Evolutionary conservation across 2,113 vertebrate species (phyloP).

Genomic region (Indri indri): DNA sequence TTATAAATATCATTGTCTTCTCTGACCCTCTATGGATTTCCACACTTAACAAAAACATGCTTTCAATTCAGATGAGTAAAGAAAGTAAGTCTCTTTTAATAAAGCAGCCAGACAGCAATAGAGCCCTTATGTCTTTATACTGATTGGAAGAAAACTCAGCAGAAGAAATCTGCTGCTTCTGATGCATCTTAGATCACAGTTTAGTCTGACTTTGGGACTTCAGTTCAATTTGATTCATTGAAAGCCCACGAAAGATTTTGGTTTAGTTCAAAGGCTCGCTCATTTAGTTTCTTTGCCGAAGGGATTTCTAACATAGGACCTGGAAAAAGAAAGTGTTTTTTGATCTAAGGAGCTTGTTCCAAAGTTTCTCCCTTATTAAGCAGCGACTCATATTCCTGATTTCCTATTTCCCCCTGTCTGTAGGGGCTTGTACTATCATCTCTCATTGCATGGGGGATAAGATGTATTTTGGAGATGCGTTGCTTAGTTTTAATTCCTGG

Average conservation of each 20-base stretch:
- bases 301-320: background rate
- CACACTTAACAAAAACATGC: background rate
- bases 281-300: background rate
- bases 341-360: background rate
- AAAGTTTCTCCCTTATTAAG: background rate
- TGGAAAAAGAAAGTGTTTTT: background rate
- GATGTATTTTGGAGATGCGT: background rate
- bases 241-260: background rate
- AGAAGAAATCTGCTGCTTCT: background rate
- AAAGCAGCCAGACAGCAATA: background rate
- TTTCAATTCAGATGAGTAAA: slow-evolving; percentile 1
- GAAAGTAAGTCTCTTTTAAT: background rate
- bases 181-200: background rate
- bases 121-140: background rate
- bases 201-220: background rate
- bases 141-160: background rate
- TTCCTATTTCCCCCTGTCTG: background rate
- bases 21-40: background rate
- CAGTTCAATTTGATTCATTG: background rate
- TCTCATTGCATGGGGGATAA: background rate
- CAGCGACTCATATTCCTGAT: background rate
- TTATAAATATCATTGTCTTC: background rate
- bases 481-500: background rate
- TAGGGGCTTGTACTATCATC: background rate
- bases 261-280: background rate